Conservation (phyloP, 2,113 vertebrate species). For the Tragelaphus imberbis region DNA sequence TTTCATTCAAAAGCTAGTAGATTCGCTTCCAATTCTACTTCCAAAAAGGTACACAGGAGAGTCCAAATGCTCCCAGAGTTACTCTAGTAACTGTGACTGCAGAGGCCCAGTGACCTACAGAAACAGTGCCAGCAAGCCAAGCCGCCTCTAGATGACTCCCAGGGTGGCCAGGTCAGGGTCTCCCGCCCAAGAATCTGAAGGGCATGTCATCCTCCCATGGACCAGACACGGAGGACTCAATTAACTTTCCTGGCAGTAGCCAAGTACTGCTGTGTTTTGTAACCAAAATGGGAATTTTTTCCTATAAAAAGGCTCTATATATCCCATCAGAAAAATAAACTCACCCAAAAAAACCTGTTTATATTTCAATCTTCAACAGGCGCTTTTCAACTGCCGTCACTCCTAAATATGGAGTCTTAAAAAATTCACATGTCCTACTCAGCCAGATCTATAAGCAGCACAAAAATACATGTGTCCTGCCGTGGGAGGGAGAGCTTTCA, state of each 20-base stretch:
- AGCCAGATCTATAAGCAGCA: neutral
- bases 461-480: neutral
- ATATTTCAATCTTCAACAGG: conserved; percentile 18
- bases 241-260: neutral
- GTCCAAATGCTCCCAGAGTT: accelerated
- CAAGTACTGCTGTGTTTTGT: neutral
- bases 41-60: neutral
- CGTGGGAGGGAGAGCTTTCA: neutral
- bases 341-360: neutral
- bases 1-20: neutral
- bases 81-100: neutral
- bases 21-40: neutral
- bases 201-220: neutral
- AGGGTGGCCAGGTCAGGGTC: neutral
- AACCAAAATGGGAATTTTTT: conserved; percentile 2
- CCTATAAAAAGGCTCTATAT: conserved; percentile 32
- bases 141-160: neutral
- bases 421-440: neutral
- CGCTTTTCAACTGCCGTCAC: conserved; percentile 31
- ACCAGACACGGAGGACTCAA: neutral
- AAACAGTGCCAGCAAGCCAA: neutral
- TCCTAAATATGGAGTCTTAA: conserved; percentile 34
- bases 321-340: conserved; percentile 40
- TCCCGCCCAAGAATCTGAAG: neutral
- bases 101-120: neutral